Percentiles rank a stretch among this genome's conserved stretches.
Evolutionary conservation across 2,113 vertebrate genomes (phyloP).

Genomic region (Cacatua alba): DNA sequence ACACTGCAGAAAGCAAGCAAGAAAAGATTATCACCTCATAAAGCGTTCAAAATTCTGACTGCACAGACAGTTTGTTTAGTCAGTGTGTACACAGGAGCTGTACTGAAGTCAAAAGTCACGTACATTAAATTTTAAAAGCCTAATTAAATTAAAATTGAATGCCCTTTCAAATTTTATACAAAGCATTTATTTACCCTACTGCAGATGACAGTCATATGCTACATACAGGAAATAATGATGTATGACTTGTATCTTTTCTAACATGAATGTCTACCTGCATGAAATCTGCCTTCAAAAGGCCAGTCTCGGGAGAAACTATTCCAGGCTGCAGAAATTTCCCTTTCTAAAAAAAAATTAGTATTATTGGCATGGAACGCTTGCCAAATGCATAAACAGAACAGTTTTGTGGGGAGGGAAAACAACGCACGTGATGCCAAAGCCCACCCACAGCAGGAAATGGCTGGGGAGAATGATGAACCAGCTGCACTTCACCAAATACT

Average conservation of each 20-base stretch:
- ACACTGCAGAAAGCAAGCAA: background rate
- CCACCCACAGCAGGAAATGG: background rate
- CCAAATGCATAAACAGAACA: background rate
- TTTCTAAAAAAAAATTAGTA: background rate
- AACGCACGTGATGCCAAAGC: background rate
- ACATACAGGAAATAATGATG: background rate
- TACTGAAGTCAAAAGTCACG: background rate
- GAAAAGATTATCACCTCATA: slow-evolving; percentile 7
- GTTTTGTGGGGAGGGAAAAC: background rate
- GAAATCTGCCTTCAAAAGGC: background rate
- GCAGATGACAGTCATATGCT: background rate
- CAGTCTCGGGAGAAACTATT: background rate
- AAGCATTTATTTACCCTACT: background rate
- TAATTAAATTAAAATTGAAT: background rate
- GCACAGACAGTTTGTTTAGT: background rate
- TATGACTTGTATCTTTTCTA: background rate
- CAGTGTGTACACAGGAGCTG: background rate
- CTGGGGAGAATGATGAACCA: background rate
- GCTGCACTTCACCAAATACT: background rate
- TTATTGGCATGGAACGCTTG: background rate
- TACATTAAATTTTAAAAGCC: slow-evolving; percentile 36
- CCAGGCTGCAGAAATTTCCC: background rate
- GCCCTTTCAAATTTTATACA: background rate
- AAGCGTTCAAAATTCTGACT: slow-evolving; percentile 15
- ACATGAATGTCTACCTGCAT: background rate